Conservation (phyloP, 2,888 invertebrate genomes). For the Drosophila anceps region DNA sequence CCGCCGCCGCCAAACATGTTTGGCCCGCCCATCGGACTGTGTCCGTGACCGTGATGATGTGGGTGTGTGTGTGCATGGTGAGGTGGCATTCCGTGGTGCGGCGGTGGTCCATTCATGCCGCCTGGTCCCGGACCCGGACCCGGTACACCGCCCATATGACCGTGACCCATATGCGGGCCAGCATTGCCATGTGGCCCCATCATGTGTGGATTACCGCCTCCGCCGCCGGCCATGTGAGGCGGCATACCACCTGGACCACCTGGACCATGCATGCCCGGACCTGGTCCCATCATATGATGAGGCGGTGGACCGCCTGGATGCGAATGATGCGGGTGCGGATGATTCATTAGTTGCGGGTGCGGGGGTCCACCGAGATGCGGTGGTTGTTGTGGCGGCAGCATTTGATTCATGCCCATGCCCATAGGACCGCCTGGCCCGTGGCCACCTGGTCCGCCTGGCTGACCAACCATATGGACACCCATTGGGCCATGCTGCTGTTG, state of each 20-base stretch:
- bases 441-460: constrained; percentile 70
- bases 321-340: constrained; percentile 72
- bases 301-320: constrained; percentile 82
- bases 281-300: constrained; percentile 82
- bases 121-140: constrained; percentile 79
- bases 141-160: constrained; percentile 81
- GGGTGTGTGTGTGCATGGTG: constrained; percentile 68
- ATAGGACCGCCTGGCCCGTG: constrained; percentile 80
- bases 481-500: constrained; percentile 76
- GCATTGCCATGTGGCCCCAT: constrained; percentile 78
- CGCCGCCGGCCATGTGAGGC: constrained; percentile 74
- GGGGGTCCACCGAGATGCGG: constrained; percentile 79
- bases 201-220: constrained; percentile 71
- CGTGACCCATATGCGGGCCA: constrained; percentile 78
- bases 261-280: constrained; percentile 70
- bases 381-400: constrained; percentile 83
- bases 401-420: constrained; percentile 85
- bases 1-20: constrained; percentile 77
- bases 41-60: constrained; percentile 63
- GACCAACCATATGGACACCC: constrained; percentile 83
- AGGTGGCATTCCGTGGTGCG: constrained; percentile 72
- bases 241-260: constrained; percentile 77
- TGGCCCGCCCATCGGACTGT: constrained; percentile 74
- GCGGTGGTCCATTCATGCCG: constrained; percentile 80
- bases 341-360: constrained; percentile 82